Evolutionary conservation across 1,140 invertebrate genomes (phyloP), one percentile per base, ranked within the genome.

Genomic region (Orussus abietinus): DNA sequence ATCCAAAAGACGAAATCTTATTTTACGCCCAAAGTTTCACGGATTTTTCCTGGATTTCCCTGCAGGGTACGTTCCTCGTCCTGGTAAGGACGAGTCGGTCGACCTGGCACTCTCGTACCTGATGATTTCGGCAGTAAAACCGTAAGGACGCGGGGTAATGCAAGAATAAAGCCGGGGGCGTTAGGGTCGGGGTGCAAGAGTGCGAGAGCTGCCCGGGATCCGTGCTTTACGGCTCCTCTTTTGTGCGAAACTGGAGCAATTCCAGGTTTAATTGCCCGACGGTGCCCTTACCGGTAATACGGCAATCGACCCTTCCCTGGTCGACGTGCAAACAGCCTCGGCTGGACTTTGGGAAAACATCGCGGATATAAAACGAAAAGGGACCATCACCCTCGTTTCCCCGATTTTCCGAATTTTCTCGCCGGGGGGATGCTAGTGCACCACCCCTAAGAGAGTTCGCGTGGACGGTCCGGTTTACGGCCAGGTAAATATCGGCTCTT

Each of bases 121-220:
- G 51, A 57, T 54, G 6, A 57, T 54, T 47, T 43, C 1, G 6
- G 43, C 18, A 20, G 30, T 57, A 51, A 53, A 51, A 53, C 46
- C 39, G 47, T 51, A 46, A 47, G 49, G 38, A 1, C 4, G 11
- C 5, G 4, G 10, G 12, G 17, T 21, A 37, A 13, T 37, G 15
- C 17, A 20, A 14, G 5, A 28, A 21, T 37, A 12, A 15, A 31
- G 18, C 21, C 11, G 12, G 10, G 25, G 26, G 20, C 17, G 19
- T 19, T 28, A 5, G 17, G 22, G 18, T 28, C 28, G 25, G 25
- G 36, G 37, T 39, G 26, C 12, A 4, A 18, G 21, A 39, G 26
- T 3, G 2, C 20, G 20, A 15, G 4, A 13, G 25, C 9, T 4
- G 15, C 13, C 5, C 12, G 15, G 13, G 4, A 12, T 14, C 31